A percentile compares a stretch with the other conserved stretches of the same genome.
These are phyloP conservation scores for Allolobophora icterica DNA, from an alignment of 2,888 invertebrate species.

Conservation along the genomic window DNA sequence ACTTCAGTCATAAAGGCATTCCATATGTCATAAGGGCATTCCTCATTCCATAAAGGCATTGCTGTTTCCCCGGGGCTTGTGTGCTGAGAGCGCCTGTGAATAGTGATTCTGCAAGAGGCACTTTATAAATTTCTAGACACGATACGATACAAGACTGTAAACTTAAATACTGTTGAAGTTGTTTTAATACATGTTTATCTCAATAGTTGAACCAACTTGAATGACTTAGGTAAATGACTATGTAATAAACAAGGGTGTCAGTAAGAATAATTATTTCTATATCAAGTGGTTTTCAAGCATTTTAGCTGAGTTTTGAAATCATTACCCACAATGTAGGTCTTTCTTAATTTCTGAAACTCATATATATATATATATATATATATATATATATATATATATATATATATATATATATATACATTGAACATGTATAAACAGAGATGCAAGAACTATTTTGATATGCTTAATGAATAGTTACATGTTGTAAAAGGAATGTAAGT, in stretches of 20 bases:
- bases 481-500: not conserved
- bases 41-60: no score
- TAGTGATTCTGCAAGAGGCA: no score
- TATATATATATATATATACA: no score
- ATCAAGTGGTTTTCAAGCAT: not conserved
- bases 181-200: not conserved
- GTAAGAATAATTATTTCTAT: not conserved
- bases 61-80: no score
- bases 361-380: no score
- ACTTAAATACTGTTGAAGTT: not conserved
- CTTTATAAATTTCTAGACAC: no score
- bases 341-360: not conserved
- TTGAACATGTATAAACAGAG: not conserved
- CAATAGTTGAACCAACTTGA: not conserved
- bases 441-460: not conserved
- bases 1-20: no score
- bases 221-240: not conserved
- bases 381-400: no score
- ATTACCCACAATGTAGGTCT: not conserved
- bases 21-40: no score
- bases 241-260: not conserved
- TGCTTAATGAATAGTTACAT: not conserved
- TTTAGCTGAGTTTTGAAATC: not conserved
- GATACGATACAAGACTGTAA: no score
- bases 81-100: no score